Evolutionary conservation across 1,140 invertebrate species (phyloP).

Genomic region (Drosophila micromelanica): DNA sequence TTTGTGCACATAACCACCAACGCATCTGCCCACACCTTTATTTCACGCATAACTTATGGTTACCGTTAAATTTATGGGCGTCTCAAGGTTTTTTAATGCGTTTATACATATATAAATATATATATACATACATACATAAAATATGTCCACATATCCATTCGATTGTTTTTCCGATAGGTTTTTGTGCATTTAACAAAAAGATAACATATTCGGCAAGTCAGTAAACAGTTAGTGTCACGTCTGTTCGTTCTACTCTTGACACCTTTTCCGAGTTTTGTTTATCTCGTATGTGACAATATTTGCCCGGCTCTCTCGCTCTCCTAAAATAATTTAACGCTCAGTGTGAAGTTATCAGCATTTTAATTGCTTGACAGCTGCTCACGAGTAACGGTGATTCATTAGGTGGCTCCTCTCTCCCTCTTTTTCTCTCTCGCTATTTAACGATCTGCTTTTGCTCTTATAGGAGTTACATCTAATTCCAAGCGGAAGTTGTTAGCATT

Average conservation of each 20-base stretch:
- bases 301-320: conserved; percentile 4
- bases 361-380: conserved; percentile 38
- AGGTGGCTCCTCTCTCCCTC: conserved; percentile 31
- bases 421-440: conserved; percentile 31
- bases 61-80: not conserved
- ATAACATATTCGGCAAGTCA: conserved; percentile 4
- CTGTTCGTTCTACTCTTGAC: conserved; percentile 26
- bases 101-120: not conserved
- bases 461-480: conserved; percentile 22
- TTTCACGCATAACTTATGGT: not conserved
- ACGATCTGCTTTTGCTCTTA: conserved; percentile 36
- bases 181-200: not conserved
- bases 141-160: not conserved
- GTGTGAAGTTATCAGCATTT: conserved; percentile 53
- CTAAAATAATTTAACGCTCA: conserved; percentile 28
- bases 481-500: conserved; percentile 18
- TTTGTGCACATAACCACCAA: conserved; percentile 33
- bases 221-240: conserved; percentile 30
- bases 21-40: not conserved
- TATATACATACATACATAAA: not conserved
- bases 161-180: not conserved
- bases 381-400: conserved; percentile 51
- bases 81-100: conserved; percentile 16
- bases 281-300: conserved; percentile 46
- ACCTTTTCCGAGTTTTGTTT: conserved; percentile 45